Conservation (phyloP, 2,797 vertebrate genomes). For the Cuniculus paca region DNA sequence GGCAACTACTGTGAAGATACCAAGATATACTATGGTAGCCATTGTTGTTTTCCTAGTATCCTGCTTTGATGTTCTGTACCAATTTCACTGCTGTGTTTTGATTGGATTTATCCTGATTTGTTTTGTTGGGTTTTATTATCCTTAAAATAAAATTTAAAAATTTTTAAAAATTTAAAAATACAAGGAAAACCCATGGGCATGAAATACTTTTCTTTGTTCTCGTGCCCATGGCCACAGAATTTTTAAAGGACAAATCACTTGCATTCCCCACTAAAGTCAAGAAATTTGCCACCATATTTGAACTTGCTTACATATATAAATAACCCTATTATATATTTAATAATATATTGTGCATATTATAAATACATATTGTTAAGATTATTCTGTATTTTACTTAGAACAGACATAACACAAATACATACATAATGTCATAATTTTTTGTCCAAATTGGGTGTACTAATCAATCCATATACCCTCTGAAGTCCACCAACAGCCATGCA, state of each 20-base stretch:
- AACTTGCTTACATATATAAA: neutral
- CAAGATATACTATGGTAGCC: too few species aligned
- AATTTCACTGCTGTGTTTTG: too few species aligned
- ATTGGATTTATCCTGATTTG: too few species aligned
- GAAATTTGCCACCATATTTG: neutral
- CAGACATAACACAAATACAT: neutral
- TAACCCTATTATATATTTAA: neutral
- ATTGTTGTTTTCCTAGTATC: too few species aligned
- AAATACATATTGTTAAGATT: neutral
- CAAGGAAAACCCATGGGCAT: neutral
- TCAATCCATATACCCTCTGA: conserved; percentile 74
- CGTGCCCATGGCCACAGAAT: neutral
- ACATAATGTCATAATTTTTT: neutral
- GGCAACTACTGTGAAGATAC: too few species aligned
- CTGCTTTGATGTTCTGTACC: too few species aligned
- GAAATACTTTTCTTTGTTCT: neutral
- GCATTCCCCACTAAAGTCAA: neutral
- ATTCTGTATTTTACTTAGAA: neutral
- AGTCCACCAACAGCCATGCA: conserved; percentile 44
- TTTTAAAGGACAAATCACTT: neutral
- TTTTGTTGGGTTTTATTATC: too few species aligned
- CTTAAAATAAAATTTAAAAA: too few species aligned
- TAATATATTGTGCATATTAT: neutral
- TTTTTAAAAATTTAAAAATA: too few species aligned
- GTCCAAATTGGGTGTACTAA: conserved; percentile 67